These are phyloP conservation scores for Homalodisca vitripennis DNA, from an alignment of 1,140 invertebrate species.

Conservation along the genomic window DNA sequence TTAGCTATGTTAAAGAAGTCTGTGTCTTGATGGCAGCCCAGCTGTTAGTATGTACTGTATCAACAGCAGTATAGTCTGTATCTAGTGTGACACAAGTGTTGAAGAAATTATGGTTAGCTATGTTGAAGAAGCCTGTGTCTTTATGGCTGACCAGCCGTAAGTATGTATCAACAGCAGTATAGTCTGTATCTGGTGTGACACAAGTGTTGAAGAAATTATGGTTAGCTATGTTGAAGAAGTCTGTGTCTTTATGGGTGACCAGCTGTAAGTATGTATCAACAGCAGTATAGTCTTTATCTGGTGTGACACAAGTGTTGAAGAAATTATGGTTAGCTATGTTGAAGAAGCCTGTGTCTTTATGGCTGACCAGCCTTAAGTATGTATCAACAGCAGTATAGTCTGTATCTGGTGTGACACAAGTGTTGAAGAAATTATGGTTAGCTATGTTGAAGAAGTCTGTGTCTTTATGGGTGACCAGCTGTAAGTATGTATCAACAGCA, in stretches of 20 bases:
- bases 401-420: no score
- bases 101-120: slow-evolving; percentile 95
- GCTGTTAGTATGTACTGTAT: slow-evolving; percentile 53
- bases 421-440: no score
- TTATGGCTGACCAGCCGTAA: slow-evolving; percentile 91
- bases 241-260: slow-evolving; percentile 86
- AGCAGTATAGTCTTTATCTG: no score
- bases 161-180: no score
- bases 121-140: slow-evolving; percentile 88
- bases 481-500: no score
- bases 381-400: no score
- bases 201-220: slow-evolving; percentile 99
- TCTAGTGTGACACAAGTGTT: no score
- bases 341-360: slow-evolving; percentile 80
- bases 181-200: no score
- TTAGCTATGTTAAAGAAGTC: slow-evolving; percentile 91
- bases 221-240: slow-evolving; percentile 88
- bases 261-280: slow-evolving; percentile 55
- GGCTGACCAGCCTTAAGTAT: slow-evolving; percentile 95
- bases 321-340: slow-evolving; percentile 96
- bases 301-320: no score
- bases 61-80: background rate
- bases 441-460: no score
- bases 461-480: no score
- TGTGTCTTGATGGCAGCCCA: slow-evolving; percentile 88